These are phyloP conservation scores for Tetramorium bicarinatum DNA, from an alignment of 2,888 invertebrate genomes.

Conservation along the genomic window DNA sequence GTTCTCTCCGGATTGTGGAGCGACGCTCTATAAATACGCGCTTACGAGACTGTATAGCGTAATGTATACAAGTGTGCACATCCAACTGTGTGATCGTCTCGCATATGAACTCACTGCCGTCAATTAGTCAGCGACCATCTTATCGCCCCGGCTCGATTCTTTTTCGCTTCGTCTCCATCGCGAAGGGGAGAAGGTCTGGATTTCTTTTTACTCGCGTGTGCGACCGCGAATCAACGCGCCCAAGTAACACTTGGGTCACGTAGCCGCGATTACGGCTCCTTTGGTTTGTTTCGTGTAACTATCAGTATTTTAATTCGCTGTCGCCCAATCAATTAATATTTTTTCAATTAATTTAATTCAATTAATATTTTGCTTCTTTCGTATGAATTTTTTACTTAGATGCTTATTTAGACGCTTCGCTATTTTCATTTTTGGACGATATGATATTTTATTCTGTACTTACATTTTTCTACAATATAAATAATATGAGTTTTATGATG, in stretches of 20 bases:
- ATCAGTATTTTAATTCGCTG: background rate
- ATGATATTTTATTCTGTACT: background rate
- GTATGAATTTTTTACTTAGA: background rate
- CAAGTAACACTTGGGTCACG: conserved; percentile 36
- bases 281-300: conserved; percentile 8
- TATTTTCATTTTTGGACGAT: background rate
- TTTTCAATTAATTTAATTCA: no score
- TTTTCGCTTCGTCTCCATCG: conserved; percentile 3
- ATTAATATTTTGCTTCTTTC: background rate
- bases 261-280: conserved; percentile 18
- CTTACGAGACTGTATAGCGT: conserved; percentile 62
- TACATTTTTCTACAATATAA: background rate
- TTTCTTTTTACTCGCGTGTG: conserved; percentile 30
- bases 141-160: conserved; percentile 40
- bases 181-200: background rate
- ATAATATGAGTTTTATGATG: background rate
- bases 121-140: conserved; percentile 61
- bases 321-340: conserved; percentile 11
- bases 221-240: conserved; percentile 21
- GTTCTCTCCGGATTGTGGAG: conserved; percentile 54
- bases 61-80: conserved; percentile 48
- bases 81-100: conserved; percentile 45
- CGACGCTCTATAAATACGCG: conserved; percentile 71
- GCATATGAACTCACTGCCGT: conserved; percentile 58
- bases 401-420: background rate